phyloP scores from a whole-genome alignment of 2,888 invertebrate species.

The Helleia helle region DNA sequence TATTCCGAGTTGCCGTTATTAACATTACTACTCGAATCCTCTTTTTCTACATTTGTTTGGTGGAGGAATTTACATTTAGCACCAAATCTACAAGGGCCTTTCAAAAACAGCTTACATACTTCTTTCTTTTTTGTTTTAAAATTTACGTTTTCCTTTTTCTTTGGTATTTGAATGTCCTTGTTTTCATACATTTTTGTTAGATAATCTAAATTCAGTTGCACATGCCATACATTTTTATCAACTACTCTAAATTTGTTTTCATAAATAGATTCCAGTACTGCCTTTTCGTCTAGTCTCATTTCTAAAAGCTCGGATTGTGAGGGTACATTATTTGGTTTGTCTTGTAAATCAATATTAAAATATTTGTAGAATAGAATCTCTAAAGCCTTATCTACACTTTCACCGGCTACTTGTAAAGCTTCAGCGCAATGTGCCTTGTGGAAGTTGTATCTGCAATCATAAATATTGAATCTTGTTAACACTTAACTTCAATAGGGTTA shows the following conservation, averaged over 20 bases:
- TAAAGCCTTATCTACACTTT: constrained; percentile 81
- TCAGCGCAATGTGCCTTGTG: constrained; percentile 82
- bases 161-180: constrained; percentile 59
- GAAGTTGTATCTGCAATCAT: constrained; percentile 79
- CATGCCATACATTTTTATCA: constrained; percentile 81
- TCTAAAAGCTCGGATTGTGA: constrained; percentile 73
- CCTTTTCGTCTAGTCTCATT: constrained; percentile 81
- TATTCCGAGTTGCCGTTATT: constrained; percentile 39
- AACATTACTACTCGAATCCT: constrained; percentile 29
- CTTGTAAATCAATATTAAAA: constrained; percentile 62
- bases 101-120: constrained; percentile 76
- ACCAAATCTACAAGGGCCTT: constrained; percentile 82
- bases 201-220: constrained; percentile 80
- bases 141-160: constrained; percentile 50
- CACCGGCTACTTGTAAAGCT: constrained; percentile 78
- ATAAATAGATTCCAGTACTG: constrained; percentile 85
- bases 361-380: constrained; percentile 82
- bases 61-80: constrained; percentile 84
- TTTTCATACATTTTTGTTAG: constrained; percentile 72
- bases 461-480: neutral
- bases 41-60: constrained; percentile 55
- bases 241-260: constrained; percentile 79
- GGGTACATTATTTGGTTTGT: constrained; percentile 51
- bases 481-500: neutral
- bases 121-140: constrained; percentile 68